Evolutionary conservation across 2,888 invertebrate species (phyloP).

Genomic region (Mesochorus sp.): DNA sequence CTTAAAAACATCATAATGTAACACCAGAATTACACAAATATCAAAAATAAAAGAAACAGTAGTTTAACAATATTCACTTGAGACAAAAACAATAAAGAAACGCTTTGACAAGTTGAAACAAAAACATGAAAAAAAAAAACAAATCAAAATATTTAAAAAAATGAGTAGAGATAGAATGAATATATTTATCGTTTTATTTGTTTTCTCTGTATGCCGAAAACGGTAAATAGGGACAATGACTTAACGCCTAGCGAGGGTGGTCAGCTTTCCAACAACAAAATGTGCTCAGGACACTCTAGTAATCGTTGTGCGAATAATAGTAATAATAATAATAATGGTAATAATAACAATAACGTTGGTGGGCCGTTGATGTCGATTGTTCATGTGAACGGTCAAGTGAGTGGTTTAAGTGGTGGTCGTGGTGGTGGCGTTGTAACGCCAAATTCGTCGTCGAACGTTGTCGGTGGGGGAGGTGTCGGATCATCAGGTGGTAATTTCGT

Average conservation of each 20-base stretch:
- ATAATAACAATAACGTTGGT: conserved; percentile 84
- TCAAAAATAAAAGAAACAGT: neutral
- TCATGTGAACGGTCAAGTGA: conserved; percentile 86
- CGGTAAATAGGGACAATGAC: conserved; percentile 79
- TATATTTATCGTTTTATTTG: conserved; percentile 7
- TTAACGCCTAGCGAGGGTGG: conserved; percentile 80
- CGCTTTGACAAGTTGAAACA: neutral
- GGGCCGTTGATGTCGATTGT: conserved; percentile 89
- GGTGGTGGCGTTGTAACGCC: conserved; percentile 51
- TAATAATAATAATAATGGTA: conserved; percentile 79
- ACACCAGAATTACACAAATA: conserved; percentile 12
- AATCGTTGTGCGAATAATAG: conserved; percentile 79
- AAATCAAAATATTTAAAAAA: neutral
- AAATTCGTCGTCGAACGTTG: conserved; percentile 61
- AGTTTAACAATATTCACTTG: neutral
- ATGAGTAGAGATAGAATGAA: neutral
- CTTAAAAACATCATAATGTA: neutral
- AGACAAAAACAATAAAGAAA: neutral
- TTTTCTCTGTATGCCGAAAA: conserved; percentile 16
- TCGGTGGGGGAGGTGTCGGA: conserved; percentile 29
- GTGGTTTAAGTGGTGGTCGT: conserved; percentile 73
- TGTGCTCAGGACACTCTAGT: conserved; percentile 80
- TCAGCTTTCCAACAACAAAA: conserved; percentile 81
- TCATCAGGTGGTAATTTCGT: conserved; percentile 43
- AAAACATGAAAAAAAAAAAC: neutral